phyloP scores from a whole-genome alignment of 2,888 invertebrate species.

The Agrotis segetum region DNA sequence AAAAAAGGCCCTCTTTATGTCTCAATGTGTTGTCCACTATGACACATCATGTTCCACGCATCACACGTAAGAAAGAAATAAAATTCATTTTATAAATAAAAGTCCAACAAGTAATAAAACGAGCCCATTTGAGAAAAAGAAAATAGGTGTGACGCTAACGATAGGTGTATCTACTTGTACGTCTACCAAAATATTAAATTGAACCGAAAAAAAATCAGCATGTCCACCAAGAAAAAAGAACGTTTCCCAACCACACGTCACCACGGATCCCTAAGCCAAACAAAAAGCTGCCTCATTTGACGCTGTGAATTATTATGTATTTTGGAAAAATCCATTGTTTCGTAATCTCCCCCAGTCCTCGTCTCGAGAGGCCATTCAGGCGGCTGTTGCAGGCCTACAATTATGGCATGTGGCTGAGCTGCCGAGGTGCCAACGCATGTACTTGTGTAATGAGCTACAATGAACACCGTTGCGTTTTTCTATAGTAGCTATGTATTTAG shows the following conservation, averaged over 20 bases:
- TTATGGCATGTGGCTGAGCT: slow-evolving; percentile 72
- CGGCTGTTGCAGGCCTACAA: slow-evolving; percentile 75
- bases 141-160: too few species aligned
- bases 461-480: slow-evolving; percentile 60
- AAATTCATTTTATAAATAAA: too few species aligned
- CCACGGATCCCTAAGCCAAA: slow-evolving; percentile 81
- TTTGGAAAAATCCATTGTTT: slow-evolving; percentile 90
- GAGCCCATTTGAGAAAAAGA: too few species aligned
- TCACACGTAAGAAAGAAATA: too few species aligned
- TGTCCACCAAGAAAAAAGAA: not conserved
- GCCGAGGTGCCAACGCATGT: slow-evolving; percentile 80
- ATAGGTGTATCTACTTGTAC: too few species aligned
- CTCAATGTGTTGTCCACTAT: too few species aligned
- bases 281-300: slow-evolving; percentile 86
- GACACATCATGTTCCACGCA: too few species aligned
- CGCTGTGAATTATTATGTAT: slow-evolving; percentile 90
- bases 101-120: too few species aligned
- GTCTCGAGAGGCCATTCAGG: slow-evolving; percentile 79
- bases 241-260: slow-evolving; percentile 28
- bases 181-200: not conserved
- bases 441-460: slow-evolving; percentile 80
- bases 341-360: slow-evolving; percentile 87
- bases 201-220: not conserved
- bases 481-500: slow-evolving; percentile 38
- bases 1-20: too few species aligned